A percentile compares a stretch with the other conserved stretches of the same genome.
Conservation (phyloP, 2,797 vertebrate genomes). For the Crax fasciolata region DNA sequence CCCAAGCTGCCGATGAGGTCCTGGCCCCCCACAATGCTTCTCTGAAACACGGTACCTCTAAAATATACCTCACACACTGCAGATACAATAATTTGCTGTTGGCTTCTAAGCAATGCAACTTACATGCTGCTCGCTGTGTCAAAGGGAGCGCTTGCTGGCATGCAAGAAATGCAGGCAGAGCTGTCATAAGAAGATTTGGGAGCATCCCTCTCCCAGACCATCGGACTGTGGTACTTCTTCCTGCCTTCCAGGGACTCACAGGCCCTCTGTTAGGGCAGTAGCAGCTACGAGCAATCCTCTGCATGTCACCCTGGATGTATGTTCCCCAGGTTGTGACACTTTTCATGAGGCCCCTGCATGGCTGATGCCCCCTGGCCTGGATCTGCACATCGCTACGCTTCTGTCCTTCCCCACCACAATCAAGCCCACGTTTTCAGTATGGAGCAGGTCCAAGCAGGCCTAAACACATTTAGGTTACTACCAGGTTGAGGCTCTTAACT, state of each 20-base stretch:
- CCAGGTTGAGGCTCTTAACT: background rate
- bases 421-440: background rate
- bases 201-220: background rate
- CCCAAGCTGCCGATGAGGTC: background rate
- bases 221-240: background rate
- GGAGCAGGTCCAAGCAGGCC: background rate
- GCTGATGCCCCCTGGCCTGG: background rate
- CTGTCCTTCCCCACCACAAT: background rate
- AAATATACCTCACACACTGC: background rate
- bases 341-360: background rate
- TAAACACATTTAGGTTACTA: background rate
- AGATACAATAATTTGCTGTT: background rate
- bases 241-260: background rate
- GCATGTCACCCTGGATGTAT: background rate
- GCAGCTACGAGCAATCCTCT: background rate
- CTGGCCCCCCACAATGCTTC: background rate
- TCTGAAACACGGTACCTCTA: background rate
- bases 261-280: background rate
- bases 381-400: background rate
- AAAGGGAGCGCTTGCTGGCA: background rate
- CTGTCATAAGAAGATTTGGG: background rate
- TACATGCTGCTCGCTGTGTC: background rate
- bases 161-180: conserved; percentile 2
- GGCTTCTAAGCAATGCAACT: background rate
- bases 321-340: background rate